phyloP scores from a whole-genome alignment of 2,113 vertebrate species.

The Myotis yumanensis region DNA sequence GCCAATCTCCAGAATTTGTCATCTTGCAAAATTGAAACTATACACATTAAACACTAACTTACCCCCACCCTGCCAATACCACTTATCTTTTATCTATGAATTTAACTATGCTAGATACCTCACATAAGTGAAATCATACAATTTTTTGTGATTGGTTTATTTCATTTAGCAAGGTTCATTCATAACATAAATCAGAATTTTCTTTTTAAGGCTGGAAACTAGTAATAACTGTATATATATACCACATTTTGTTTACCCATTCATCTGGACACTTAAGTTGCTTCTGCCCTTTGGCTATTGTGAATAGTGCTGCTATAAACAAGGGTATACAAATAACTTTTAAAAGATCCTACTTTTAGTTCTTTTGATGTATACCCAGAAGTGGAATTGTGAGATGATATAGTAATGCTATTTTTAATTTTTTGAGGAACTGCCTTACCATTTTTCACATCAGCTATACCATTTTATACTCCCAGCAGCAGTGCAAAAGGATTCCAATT shows the following conservation, averaged over 20 bases:
- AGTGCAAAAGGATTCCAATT: background rate
- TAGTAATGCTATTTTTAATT: background rate
- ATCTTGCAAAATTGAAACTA: background rate
- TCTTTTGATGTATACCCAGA: background rate
- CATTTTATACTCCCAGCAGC: background rate
- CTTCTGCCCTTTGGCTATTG: background rate
- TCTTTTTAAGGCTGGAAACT: background rate
- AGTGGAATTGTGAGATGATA: background rate
- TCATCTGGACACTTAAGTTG: background rate
- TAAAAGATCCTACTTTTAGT: background rate
- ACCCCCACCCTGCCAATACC: background rate
- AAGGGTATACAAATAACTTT: background rate
- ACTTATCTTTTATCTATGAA: background rate
- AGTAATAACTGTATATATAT: background rate
- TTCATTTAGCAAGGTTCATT: background rate
- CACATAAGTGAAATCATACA: background rate
- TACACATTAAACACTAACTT: background rate
- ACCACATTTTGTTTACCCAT: conserved; percentile 22
- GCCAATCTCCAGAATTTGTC: background rate
- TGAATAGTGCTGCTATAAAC: background rate
- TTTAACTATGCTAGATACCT: background rate
- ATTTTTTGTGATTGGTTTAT: background rate
- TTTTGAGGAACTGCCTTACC: background rate
- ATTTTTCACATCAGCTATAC: background rate
- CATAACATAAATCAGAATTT: background rate